Base-by-base conservation (phyloP, 2,113 vertebrate species). In the Pteropus alecto region DNA sequence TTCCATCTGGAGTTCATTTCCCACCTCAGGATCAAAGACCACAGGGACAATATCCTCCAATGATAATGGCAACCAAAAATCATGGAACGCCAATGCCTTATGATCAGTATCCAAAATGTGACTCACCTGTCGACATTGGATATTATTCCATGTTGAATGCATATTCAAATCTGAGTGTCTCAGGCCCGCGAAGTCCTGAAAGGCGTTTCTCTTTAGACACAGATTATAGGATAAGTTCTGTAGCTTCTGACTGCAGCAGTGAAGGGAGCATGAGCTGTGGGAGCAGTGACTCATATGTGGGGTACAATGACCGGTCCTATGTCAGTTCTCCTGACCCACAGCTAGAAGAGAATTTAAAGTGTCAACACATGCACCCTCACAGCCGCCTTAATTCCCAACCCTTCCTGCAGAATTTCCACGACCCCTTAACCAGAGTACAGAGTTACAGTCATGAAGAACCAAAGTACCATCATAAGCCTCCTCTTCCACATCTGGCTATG, bases 181-280 rank as follows among this genome's bases (percentile, higher is more conserved):
- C 99, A 12, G 98, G 99, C 67, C 98, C 99, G 0, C 99, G 99
- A 24, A 99, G 99, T 90, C 99, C 99, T 0, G 99, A 99, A 94
- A 98, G 98, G 84, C 99, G 99, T 94, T 99, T 99, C 98, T 99
- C 99, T 43, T 93, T 98, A 41, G 99, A 99, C 96, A 97, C 98
- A 0, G 99, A 99, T 94, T 99, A 99, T 43, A 98, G 99, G 35
- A 98, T 99, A 2, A 99, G 99, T 95, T 99, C 99, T 0, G 99
- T 99, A 0, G 99, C 99, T 28, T 99, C 99, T 0, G 99, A 99
- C 83, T 99, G 99, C 97, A 99, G 99, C 98, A 99, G 99, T 0
- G 99, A 99, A 96, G 99, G 99, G 97, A 99, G 99, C 58, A 65
- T 99, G 96, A 99, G 99, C 95, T 99, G 99, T 24, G 98, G 99